phyloP scores from a whole-genome alignment of 2,888 invertebrate species.

The Schizaphis graminum region DNA sequence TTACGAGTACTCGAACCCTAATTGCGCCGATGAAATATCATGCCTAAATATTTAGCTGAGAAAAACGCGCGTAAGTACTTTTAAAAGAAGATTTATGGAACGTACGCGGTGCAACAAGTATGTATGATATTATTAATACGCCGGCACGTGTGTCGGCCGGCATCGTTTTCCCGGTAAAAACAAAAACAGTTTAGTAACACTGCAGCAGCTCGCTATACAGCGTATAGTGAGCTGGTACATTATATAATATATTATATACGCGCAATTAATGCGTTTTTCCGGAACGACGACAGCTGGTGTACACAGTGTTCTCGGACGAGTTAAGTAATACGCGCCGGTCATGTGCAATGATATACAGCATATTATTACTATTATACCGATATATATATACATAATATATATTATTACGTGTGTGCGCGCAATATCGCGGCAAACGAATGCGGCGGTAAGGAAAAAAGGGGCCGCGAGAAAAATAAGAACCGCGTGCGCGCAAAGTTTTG shows the following conservation, averaged over 20 bases:
- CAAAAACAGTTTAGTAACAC: neutral
- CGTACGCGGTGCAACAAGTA: constrained; percentile 7
- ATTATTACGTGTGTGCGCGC: neutral
- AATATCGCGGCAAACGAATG: neutral
- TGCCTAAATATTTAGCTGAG: neutral
- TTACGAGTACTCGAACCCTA: neutral
- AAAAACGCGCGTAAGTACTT: neutral
- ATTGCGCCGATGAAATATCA: constrained; percentile 4
- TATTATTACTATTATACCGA: neutral
- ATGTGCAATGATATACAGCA: neutral
- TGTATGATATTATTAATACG: neutral
- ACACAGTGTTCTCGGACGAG: neutral
- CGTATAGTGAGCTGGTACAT: too few species aligned
- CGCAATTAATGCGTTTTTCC: constrained; percentile 21
- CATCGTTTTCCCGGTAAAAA: neutral
- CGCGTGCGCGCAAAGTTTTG: neutral
- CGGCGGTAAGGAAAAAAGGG: neutral
- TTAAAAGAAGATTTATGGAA: constrained; percentile 22
- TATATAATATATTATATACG: neutral
- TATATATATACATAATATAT: too few species aligned
- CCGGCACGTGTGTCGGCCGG: neutral
- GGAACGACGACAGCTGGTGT: constrained; percentile 27
- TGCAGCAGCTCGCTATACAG: neutral
- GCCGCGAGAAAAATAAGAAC: neutral
- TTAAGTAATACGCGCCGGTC: neutral